phyloP scores from a whole-genome alignment of 2,888 invertebrate species.

The Hipparchia semele region DNA sequence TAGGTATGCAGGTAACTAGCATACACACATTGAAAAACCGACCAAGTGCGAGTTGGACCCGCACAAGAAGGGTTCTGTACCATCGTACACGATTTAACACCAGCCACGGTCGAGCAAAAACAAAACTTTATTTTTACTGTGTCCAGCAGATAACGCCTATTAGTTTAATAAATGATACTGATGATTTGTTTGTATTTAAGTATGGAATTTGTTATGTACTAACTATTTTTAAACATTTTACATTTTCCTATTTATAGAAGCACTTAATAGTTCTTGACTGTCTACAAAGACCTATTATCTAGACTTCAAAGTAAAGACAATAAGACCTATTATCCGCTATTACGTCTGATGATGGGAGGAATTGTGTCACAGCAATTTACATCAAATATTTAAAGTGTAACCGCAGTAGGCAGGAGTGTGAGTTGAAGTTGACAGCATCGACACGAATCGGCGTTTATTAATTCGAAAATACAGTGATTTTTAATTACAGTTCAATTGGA shows the following conservation, averaged over 20 bases:
- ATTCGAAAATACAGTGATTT: neutral
- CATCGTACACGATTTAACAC: no score
- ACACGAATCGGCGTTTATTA: neutral
- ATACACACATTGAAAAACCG: no score
- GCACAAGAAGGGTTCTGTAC: no score
- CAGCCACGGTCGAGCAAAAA: no score
- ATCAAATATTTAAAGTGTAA: constrained; percentile 29
- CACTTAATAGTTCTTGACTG: constrained; percentile 14
- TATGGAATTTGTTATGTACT: no score
- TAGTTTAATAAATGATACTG: no score
- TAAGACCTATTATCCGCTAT: constrained; percentile 30
- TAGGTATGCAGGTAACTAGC: no score
- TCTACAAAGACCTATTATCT: constrained; percentile 17
- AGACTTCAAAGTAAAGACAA: constrained; percentile 32
- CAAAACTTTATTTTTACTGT: no score
- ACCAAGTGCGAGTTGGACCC: no score
- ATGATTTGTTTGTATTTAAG: no score
- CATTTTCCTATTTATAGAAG: constrained; percentile 6
- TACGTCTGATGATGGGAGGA: constrained; percentile 19
- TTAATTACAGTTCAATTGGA: no score
- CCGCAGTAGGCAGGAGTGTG: neutral
- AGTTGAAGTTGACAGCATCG: constrained; percentile 13
- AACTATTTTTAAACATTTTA: neutral
- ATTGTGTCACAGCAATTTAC: constrained; percentile 28
- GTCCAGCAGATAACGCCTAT: no score